Evolutionary conservation across 2,888 invertebrate species (phyloP).

Genomic region (Helobdella robusta): DNA sequence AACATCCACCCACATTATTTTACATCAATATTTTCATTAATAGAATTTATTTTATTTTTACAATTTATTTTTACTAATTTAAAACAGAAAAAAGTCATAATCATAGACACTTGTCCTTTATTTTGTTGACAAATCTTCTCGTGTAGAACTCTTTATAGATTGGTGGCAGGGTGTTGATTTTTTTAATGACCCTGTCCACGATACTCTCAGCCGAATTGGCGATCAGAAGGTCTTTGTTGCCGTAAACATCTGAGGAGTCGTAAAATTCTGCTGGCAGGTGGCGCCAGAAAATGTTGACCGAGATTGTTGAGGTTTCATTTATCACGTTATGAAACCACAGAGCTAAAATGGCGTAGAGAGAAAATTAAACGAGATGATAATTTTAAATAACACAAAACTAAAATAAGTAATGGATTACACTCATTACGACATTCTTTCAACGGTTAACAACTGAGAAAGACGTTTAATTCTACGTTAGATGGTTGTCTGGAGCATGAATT

Average conservation of each 20-base stretch:
- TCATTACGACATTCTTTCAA: no score
- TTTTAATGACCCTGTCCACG: constrained; percentile 50
- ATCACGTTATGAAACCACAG: constrained; percentile 56
- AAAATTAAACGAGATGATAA: neutral
- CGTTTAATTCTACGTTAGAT: no score
- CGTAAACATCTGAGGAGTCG: constrained; percentile 55
- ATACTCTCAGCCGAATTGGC: constrained; percentile 50
- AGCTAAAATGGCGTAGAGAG: constrained; percentile 42
- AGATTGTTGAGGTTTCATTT: constrained; percentile 52
- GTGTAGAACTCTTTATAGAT: constrained; percentile 53
- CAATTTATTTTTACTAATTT: no score
- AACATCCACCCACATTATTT: no score
- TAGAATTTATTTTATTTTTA: no score
- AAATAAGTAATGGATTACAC: no score
- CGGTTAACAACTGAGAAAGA: no score
- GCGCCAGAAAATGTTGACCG: constrained; percentile 56
- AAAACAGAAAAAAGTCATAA: no score
- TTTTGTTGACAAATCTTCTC: constrained; percentile 43
- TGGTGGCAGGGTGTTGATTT: constrained; percentile 49
- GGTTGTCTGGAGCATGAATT: no score
- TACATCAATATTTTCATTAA: no score
- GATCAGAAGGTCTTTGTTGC: constrained; percentile 54
- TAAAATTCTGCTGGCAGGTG: constrained; percentile 51
- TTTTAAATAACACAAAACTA: neutral
- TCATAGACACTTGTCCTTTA: constrained; percentile 21